A percentile compares a stretch with the other conserved stretches of the same genome.
Conservation (phyloP, 2,797 vertebrate genomes). For the Helostoma temminkii region DNA sequence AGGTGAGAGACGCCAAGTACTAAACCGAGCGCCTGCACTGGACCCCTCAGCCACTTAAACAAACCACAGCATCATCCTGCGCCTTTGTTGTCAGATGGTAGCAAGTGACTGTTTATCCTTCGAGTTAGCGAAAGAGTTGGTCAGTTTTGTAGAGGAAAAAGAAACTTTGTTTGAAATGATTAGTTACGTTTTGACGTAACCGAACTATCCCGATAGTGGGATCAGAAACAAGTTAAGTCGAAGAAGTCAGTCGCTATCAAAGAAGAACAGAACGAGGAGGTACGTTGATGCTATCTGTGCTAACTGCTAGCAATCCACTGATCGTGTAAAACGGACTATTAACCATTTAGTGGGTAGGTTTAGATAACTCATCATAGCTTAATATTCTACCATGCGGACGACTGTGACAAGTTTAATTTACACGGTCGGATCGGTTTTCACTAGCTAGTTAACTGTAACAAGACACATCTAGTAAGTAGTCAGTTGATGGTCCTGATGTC, state of each 20-base stretch:
- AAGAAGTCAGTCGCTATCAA: constrained; percentile 17
- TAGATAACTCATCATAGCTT: not conserved
- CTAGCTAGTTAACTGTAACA: not conserved
- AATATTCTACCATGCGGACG: not conserved
- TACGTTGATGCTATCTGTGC: constrained; percentile 52
- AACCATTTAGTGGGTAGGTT: constrained; percentile 25
- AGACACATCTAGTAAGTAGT: rapidly evolving
- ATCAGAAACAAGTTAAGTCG: constrained; percentile 16
- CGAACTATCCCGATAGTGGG: constrained; percentile 58
- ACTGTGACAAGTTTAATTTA: rapidly evolving
- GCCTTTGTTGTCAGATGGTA: constrained; percentile 77
- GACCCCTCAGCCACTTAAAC: constrained; percentile 9
- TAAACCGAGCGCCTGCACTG: constrained; percentile 40
- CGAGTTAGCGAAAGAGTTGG: constrained; percentile 19
- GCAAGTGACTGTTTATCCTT: constrained; percentile 23
- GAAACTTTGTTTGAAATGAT: constrained; percentile 22
- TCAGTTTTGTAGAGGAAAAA: constrained; percentile 9
- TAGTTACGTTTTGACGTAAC: constrained; percentile 51
- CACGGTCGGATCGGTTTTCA: not conserved
- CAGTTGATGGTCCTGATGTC: not conserved
- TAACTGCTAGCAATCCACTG: constrained; percentile 20
- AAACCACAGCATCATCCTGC: constrained; percentile 67
- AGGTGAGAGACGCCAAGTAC: rapidly evolving
- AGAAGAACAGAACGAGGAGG: constrained; percentile 56
- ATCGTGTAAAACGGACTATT: constrained; percentile 4